These are phyloP conservation scores for Terebella lapidaria DNA, from an alignment of 2,888 invertebrate species.

Conservation along the genomic window DNA sequence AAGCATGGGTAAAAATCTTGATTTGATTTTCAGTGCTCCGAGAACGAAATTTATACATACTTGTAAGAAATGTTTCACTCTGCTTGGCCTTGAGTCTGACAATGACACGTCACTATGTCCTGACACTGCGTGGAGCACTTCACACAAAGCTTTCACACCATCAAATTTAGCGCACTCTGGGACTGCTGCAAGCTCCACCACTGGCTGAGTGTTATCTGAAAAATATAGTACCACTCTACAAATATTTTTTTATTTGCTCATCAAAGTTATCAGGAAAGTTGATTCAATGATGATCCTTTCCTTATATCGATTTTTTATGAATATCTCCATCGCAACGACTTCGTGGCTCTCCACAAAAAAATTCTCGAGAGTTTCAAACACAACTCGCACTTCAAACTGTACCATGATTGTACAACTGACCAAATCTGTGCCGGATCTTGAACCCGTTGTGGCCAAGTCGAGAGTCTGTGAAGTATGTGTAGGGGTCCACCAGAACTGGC, in stretches of 20 bases:
- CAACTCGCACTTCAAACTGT: too few species aligned
- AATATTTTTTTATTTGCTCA: too few species aligned
- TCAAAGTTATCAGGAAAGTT: too few species aligned
- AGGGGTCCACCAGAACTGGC: neutral
- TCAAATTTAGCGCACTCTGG: neutral
- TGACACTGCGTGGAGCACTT: neutral
- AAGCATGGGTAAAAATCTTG: too few species aligned
- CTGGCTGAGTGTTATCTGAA: neutral
- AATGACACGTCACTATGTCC: neutral
- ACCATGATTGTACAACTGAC: neutral
- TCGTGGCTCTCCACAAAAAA: too few species aligned
- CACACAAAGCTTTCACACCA: neutral
- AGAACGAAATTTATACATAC: too few species aligned
- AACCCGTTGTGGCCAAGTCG: neutral
- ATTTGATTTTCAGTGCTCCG: too few species aligned
- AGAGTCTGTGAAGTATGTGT: neutral
- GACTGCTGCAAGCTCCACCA: neutral
- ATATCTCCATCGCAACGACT: too few species aligned
- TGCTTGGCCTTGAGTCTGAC: neutral
- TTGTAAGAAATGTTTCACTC: neutral
- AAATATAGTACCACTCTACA: neutral
- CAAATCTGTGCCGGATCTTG: neutral
- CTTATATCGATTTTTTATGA: too few species aligned
- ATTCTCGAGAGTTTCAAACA: too few species aligned
- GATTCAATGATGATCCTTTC: too few species aligned